Percentiles rank a stretch among this genome's conserved stretches.
phyloP scores from a whole-genome alignment of 2,797 vertebrate genomes.

The Lagodon rhomboides region DNA sequence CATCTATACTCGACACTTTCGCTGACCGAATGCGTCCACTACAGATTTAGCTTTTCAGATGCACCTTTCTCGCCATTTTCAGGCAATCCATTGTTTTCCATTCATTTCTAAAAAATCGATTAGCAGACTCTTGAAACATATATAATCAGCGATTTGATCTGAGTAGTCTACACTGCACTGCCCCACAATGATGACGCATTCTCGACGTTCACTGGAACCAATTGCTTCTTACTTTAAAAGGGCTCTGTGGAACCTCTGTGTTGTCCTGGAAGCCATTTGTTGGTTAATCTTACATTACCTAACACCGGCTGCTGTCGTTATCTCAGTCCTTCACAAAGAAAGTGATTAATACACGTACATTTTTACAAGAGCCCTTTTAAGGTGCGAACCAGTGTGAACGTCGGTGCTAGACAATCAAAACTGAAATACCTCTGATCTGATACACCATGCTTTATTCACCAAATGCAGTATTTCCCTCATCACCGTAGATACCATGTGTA shows the following conservation, averaged over 20 bases:
- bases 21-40: not conserved
- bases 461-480: too few relatives aligned
- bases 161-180: not conserved
- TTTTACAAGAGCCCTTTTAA: not conserved
- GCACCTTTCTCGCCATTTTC: not conserved
- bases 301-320: too few relatives aligned
- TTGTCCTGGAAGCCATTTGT: too few relatives aligned
- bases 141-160: not conserved
- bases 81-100: not conserved
- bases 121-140: not conserved
- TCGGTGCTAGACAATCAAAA: not conserved
- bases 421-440: not conserved
- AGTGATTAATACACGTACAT: too few relatives aligned
- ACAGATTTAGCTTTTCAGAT: not conserved
- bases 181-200: not conserved
- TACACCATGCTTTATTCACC: not conserved
- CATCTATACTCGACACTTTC: not conserved
- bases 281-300: too few relatives aligned
- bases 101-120: not conserved
- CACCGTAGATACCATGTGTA: not conserved
- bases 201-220: not conserved
- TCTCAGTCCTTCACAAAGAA: too few relatives aligned
- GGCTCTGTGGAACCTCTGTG: too few relatives aligned
- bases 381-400: not conserved
- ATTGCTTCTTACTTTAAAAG: constrained; percentile 1